These are phyloP conservation scores for Cervus canadensis DNA, from an alignment of 2,113 vertebrate genomes.

Conservation along the genomic window DNA sequence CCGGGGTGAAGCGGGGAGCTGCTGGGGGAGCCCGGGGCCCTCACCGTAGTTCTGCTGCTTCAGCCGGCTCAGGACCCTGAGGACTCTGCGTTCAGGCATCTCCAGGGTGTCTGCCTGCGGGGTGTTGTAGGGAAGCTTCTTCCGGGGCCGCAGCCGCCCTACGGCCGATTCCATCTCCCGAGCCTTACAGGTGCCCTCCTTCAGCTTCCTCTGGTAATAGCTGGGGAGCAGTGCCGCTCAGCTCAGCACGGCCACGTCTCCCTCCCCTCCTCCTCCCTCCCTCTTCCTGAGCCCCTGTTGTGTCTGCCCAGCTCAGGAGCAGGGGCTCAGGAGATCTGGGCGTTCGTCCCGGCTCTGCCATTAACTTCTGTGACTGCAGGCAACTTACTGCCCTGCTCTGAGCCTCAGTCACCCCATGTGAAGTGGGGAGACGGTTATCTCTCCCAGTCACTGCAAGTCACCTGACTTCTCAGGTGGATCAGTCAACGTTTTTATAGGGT, in stretches of 20 bases:
- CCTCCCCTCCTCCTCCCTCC: not conserved
- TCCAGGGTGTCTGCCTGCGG: conserved; percentile 28
- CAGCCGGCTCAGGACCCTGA: conserved; percentile 54
- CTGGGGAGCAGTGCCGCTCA: conserved; percentile 19
- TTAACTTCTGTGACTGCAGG: not conserved
- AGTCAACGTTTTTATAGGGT: not conserved
- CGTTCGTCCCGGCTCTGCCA: not conserved
- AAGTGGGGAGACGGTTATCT: not conserved
- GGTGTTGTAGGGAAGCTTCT: conserved; percentile 12
- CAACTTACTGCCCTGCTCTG: not conserved
- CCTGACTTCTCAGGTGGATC: not conserved
- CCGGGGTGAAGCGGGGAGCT: not conserved
- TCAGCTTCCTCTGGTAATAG: conserved; percentile 72
- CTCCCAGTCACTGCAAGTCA: not conserved
- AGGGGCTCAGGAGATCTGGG: not conserved
- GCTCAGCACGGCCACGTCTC: not conserved
- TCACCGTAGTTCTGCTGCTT: conserved; percentile 67
- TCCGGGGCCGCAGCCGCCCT: not conserved
- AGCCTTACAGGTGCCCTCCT: conserved; percentile 34
- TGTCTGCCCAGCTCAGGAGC: not conserved
- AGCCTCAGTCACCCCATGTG: not conserved
- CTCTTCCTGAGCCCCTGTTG: not conserved
- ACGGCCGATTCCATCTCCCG: not conserved
- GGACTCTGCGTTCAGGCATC: conserved; percentile 49
- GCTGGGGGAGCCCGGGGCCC: not conserved